Evolutionary conservation across 2,113 vertebrate species (phyloP), one percentile per base, ranked within the genome.

Genomic region (Beaufortia kweichowensis): DNA sequence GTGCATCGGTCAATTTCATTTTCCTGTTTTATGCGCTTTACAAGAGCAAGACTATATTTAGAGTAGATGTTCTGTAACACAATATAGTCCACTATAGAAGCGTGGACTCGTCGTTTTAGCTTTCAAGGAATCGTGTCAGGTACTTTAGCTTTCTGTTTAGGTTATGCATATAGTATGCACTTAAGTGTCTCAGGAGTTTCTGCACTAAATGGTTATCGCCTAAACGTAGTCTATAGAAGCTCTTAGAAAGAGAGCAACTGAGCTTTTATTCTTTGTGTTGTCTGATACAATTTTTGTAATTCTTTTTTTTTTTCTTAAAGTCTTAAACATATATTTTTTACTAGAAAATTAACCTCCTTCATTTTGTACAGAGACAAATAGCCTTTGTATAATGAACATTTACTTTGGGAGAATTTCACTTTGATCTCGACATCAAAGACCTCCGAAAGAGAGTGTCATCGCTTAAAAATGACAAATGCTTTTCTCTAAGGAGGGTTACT

Each of bases 361-460:
- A 17, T n/a, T 12, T 5, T 46, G 70, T 2, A n/a, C 53, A 2
- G 21, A 59, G 55, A 73, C 15, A 73, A 48, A 73, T 61, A 60
- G 56, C 70, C 6, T 3, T 73, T 24, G 48, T 59, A 59, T 61
- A 73, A 61, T 61, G 61, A 70, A 46, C 67, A 53, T 17, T 17
- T n/a, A 46, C 53, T 69, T 77, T 77, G 19, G 19, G 15, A 31
- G 26, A 59, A 26, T 50, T 69, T 77, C 14, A 62, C 76, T 78
- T 72, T 72, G 48, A 72, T 56, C 68, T 57, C 11, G 17, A 72
- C 67, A 72, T 72, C 68, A 57, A 79, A 65, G 67, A 6, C 41
- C 4, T 56, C 15, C 15, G 6, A 12, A 39, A 23, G 39, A 72
- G 60, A 43, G 31, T 55, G 35, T 53, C 35, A 64, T 65, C 12